Evolutionary conservation across 2,797 vertebrate species (phyloP), one percentile per base, ranked within the genome.

Genomic region (Scleropages formosus): DNA sequence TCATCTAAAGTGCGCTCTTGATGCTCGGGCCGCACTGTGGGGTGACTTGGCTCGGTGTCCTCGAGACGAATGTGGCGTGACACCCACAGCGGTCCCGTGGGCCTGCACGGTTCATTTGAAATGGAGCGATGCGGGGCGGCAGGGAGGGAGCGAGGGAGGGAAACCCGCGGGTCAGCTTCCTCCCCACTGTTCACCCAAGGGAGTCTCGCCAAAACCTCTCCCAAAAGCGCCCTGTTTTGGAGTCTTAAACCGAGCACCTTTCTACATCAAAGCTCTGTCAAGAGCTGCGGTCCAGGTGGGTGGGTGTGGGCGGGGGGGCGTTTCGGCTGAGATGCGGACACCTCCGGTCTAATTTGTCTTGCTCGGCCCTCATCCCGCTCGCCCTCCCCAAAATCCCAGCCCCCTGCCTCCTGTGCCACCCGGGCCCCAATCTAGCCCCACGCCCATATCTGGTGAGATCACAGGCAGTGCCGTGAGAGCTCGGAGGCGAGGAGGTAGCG

Each of bases 401-500:
- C 79, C 83, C 83, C 85, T 81, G 79, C 80, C 78, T 77, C 56
- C 60, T 72, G 61, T 75, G 70, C 69, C 72, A 64, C 47, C 76
- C 80, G 79, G 85, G 63, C 82, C 79, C 80, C 18, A 86, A 88
- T 88, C 87, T 49, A 66, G 83, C 84, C 85, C 84, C 85, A 82
- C 84, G 86, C 80, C 85, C 85, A 87, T 89, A 91, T 92, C 89
- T 89, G 86, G 84, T 71, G 77, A 91, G 87, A 92, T 93, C 89
- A 92, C 87, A 89, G 84, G 78, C 87, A 85, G 88, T 89, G 87
- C 87, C 88, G 86, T 84, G 78, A 84, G 85, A 89, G 90, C 91
- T 90, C 90, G 87, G 92, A 91, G 91, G 91, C 86, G 71, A 84
- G 84, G 87, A 90, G 88, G 89, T 89, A 89, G 84, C 80, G 82